Percentiles rank a stretch among this genome's conserved stretches.
Conservation (phyloP, 2,888 invertebrate species). For the Disparrhopalites patrizii region DNA sequence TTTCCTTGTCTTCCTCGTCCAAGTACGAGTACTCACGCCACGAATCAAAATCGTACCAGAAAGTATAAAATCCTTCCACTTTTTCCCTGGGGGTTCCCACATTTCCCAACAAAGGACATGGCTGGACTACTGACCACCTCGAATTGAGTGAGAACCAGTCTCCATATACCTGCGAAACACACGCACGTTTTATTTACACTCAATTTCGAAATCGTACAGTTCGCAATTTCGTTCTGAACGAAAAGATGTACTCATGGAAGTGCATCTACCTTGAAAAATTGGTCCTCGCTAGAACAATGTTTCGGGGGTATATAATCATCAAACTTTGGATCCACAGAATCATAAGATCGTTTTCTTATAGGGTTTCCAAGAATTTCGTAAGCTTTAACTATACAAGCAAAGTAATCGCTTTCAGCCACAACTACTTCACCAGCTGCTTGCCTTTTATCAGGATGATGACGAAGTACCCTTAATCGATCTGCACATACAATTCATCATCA, state of each 20-base stretch:
- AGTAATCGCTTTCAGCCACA: constrained; percentile 89
- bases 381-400: constrained; percentile 96
- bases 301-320: constrained; percentile 79
- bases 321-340: constrained; percentile 93
- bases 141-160: constrained; percentile 68
- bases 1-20: constrained; percentile 98
- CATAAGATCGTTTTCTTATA: constrained; percentile 80
- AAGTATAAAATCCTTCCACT: constrained; percentile 92
- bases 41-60: constrained; percentile 98
- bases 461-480: constrained; percentile 77
- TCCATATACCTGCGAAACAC: constrained; percentile 50
- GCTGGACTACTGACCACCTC: constrained; percentile 84
- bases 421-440: constrained; percentile 84
- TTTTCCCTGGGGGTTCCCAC: constrained; percentile 71
- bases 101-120: constrained; percentile 78
- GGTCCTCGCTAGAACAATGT: constrained; percentile 59
- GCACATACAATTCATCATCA: constrained; percentile 15
- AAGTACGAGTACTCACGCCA: constrained; percentile 99
- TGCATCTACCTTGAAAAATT: constrained; percentile 43
- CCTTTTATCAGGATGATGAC: constrained; percentile 98
- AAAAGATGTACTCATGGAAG: constrained; percentile 9
- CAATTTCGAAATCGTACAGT: background rate
- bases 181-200: background rate
- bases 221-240: background rate
- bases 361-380: constrained; percentile 85